Conservation (phyloP, 2,888 invertebrate genomes). For the Cephus pygmeus region DNA sequence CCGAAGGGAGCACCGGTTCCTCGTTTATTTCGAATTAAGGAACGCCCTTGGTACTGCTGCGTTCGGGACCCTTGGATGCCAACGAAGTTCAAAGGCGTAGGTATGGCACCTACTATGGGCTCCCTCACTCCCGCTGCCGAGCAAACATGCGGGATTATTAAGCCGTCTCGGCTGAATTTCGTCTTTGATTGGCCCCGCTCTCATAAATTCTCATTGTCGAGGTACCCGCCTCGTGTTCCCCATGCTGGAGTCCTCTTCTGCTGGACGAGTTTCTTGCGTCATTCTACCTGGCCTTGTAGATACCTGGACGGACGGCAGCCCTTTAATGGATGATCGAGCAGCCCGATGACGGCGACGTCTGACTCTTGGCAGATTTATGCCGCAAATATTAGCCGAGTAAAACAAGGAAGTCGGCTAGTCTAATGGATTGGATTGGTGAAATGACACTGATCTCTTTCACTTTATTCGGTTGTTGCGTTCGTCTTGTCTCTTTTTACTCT, state of each 20-base stretch:
- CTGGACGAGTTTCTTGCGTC: background rate
- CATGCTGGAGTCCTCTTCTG: background rate
- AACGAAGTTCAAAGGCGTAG: slow-evolving; percentile 51
- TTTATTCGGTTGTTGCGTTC: slow-evolving; percentile 12
- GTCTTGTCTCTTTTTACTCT: slow-evolving; percentile 28
- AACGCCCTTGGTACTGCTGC: slow-evolving; percentile 18
- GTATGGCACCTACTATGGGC: slow-evolving; percentile 29
- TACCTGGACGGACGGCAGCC: background rate
- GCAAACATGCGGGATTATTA: slow-evolving; percentile 61
- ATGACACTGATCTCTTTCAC: background rate
- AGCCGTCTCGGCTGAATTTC: slow-evolving; percentile 48
- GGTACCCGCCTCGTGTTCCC: background rate
- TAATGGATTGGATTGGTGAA: slow-evolving; percentile 49
- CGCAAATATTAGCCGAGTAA: slow-evolving; percentile 50
- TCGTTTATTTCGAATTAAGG: slow-evolving; percentile 48
- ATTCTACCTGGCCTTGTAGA: background rate
- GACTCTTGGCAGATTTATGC: slow-evolving; percentile 41
- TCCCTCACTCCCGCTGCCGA: slow-evolving; percentile 20
- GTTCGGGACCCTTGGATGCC: slow-evolving; percentile 35
- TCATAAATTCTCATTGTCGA: slow-evolving; percentile 44
- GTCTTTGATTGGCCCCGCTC: slow-evolving; percentile 54
- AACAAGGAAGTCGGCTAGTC: slow-evolving; percentile 16
- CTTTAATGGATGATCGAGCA: background rate
- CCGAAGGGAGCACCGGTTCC: slow-evolving; percentile 15
- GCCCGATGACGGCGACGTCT: background rate